Conservation (phyloP, 30 jellyfish, hydroid and myxozoan species). For the Aurelia sp. region DNA sequence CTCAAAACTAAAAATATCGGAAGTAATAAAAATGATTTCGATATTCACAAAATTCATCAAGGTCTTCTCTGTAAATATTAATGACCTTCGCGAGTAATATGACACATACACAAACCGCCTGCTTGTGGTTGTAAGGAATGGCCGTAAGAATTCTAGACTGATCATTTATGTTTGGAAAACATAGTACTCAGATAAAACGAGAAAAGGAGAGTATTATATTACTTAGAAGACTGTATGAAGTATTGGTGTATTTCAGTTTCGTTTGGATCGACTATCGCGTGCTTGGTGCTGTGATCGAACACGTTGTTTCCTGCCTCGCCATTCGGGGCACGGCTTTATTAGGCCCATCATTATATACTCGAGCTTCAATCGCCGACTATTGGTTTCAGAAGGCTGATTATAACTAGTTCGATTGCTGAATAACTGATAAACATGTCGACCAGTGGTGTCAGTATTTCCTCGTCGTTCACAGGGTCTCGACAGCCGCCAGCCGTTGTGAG, state of each 20-base stretch:
- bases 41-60: too few relatives aligned
- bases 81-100: not conserved
- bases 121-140: slow-evolving; percentile 3
- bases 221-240: too few relatives aligned
- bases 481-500: slow-evolving; percentile 77
- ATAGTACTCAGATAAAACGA: too few relatives aligned
- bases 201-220: too few relatives aligned
- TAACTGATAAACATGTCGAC: slow-evolving; percentile 29
- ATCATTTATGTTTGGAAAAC: not conserved
- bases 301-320: slow-evolving; percentile 40
- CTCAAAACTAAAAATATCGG: too few relatives aligned
- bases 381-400: too few relatives aligned
- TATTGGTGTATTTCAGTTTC: too few relatives aligned
- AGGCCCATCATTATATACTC: slow-evolving; percentile 23
- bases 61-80: too few relatives aligned
- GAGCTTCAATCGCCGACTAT: too few relatives aligned
- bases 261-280: too few relatives aligned
- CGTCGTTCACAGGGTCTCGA: slow-evolving; percentile 64
- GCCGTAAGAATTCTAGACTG: slow-evolving; percentile 4
- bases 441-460: slow-evolving; percentile 64
- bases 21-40: too few relatives aligned
- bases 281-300: not conserved
- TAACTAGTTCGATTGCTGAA: not conserved
- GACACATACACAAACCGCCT: not conserved
- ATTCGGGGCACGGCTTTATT: slow-evolving; percentile 28